A percentile compares a stretch with the other conserved stretches of the same genome.
Evolutionary conservation across 1,140 invertebrate genomes (phyloP).

Genomic region (Drosophila prosaltans): DNA sequence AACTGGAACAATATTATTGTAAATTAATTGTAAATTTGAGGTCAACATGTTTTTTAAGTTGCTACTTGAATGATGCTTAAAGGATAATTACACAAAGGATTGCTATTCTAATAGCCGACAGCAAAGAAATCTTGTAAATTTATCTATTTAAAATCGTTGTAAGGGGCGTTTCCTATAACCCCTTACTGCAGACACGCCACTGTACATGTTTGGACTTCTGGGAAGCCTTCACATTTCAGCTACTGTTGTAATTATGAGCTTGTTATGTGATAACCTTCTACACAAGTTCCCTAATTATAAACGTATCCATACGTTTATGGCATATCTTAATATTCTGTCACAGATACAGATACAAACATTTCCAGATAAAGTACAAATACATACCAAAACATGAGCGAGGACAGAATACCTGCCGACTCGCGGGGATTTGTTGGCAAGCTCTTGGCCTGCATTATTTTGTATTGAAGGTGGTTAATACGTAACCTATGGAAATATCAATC

Average conservation of each 20-base stretch:
- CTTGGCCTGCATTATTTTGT: slow-evolving; percentile 52
- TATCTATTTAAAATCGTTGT: too few relatives aligned
- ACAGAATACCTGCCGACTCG: slow-evolving; percentile 59
- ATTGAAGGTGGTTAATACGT: slow-evolving; percentile 14
- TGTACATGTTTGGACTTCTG: not conserved
- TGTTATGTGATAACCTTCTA: slow-evolving; percentile 16
- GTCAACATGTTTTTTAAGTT: too few relatives aligned
- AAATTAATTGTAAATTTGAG: too few relatives aligned
- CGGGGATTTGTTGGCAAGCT: slow-evolving; percentile 65
- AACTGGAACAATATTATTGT: too few relatives aligned
- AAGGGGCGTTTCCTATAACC: not conserved
- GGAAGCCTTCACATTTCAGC: slow-evolving; percentile 4
- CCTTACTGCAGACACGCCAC: slow-evolving; percentile 10
- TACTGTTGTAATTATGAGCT: slow-evolving; percentile 10
- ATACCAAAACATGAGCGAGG: slow-evolving; percentile 71
- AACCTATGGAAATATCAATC: slow-evolving; percentile 6
- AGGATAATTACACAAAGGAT: too few relatives aligned
- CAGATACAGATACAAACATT: slow-evolving; percentile 12
- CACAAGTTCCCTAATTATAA: slow-evolving; percentile 4
- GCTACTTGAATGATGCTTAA: too few relatives aligned
- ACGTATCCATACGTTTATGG: slow-evolving; percentile 1
- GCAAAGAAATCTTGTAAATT: too few relatives aligned
- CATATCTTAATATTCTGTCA: slow-evolving; percentile 4
- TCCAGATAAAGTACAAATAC: slow-evolving; percentile 21
- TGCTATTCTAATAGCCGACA: too few relatives aligned